phyloP scores from a whole-genome alignment of 2,797 vertebrate genomes.

The Limnodromus scolopaceus region DNA sequence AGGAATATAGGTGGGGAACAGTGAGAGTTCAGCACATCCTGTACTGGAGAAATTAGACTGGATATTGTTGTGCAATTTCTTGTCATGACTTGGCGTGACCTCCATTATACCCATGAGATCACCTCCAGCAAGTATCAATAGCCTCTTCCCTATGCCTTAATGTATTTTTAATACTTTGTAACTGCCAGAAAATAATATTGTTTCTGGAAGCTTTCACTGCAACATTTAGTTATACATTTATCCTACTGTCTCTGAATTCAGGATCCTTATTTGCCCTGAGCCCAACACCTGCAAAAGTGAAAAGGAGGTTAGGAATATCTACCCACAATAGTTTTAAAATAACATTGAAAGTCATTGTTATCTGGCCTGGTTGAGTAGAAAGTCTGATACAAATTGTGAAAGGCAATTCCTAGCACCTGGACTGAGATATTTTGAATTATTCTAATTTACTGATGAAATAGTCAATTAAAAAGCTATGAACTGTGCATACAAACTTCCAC shows the following conservation, averaged over 20 bases:
- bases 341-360: neutral
- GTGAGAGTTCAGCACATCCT: neutral
- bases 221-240: slow-evolving; percentile 32
- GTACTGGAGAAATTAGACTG: slow-evolving; percentile 8
- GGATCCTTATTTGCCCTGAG: neutral
- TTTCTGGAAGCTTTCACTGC: slow-evolving; percentile 57
- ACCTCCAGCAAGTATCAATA: slow-evolving; percentile 44
- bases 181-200: slow-evolving; percentile 47
- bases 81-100: slow-evolving; percentile 37
- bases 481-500: neutral
- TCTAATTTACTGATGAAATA: neutral
- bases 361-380: neutral
- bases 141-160: slow-evolving; percentile 15
- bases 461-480: neutral
- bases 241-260: neutral
- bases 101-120: slow-evolving; percentile 42
- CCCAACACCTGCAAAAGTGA: neutral
- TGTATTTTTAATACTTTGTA: slow-evolving; percentile 66
- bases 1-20: neutral
- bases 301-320: neutral
- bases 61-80: slow-evolving; percentile 33
- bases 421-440: neutral
- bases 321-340: neutral
- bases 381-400: neutral
- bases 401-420: neutral